Conservation (phyloP, 2,888 invertebrate species). For the Metallyticus violacea region DNA sequence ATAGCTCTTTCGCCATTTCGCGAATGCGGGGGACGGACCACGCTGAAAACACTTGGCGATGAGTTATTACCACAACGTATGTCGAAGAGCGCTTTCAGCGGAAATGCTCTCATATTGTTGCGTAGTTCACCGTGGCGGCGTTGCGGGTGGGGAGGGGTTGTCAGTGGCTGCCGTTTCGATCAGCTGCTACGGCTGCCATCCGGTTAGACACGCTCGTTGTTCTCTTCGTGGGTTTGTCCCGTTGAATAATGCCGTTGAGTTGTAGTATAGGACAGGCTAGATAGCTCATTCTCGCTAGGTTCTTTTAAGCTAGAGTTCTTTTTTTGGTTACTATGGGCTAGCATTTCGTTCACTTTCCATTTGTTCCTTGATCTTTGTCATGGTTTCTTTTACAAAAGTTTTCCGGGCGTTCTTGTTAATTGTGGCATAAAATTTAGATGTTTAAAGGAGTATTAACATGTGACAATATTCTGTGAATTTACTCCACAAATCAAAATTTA, state of each 20-base stretch:
- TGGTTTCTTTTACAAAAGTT: not conserved
- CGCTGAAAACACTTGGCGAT: not conserved
- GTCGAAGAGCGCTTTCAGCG: not conserved
- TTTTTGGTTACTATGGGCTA: too few species aligned
- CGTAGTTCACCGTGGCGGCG: not conserved
- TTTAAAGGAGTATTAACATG: too few species aligned
- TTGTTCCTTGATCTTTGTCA: not conserved
- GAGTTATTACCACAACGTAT: not conserved
- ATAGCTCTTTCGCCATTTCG: not conserved
- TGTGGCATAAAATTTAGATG: too few species aligned
- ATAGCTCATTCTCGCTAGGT: not conserved
- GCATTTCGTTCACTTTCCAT: not conserved
- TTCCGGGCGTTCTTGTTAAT: not conserved
- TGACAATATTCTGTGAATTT: too few species aligned
- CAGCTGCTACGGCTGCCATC: not conserved
- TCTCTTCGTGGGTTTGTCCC: not conserved
- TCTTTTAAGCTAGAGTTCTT: not conserved
- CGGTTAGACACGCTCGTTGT: not conserved
- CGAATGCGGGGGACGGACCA: not conserved
- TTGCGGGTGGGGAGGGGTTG: too few species aligned
- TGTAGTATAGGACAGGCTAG: not conserved
- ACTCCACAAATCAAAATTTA: too few species aligned
- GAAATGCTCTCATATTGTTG: not conserved
- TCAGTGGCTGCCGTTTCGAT: not conserved
- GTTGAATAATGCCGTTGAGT: not conserved